Base-by-base conservation (phyloP, 2,888 invertebrate genomes). In the Scrobipalpa atriplicella region DNA sequence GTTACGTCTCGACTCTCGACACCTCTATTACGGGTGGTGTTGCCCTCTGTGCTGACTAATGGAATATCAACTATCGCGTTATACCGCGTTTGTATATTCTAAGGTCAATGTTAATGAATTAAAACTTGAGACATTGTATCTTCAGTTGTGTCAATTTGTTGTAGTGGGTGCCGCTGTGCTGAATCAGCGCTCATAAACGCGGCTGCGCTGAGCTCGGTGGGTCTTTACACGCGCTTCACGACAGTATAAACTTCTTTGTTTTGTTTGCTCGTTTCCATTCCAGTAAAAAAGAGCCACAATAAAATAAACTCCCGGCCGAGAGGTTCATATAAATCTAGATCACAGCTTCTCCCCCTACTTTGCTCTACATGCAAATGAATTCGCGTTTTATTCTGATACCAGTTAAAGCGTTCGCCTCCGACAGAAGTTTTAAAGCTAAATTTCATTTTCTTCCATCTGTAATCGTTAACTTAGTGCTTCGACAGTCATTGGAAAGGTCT, bases 261-360 rank as follows among this genome's bases (percentile, higher is more conserved):
- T 54, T 18, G 54, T 21, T 54, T 21, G 11, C 19, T 18, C 21
- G 21, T 54, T 18, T 11, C 21, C 21, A 19, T 18, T 54, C 54
- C 21, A 21, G 21, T 10, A 54, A 54, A 54, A 29, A 54, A 54
- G 19, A 54, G 19, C 19, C 36, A 36, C 58, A 58, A 21, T 58
- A 58, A 58, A 58, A 58, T 29, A 29, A 58, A 18, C 58, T 21
- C 10, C 19, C 18, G 11, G 36, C 36, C 19, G n/a, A 36, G 29
- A 58, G 21, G 19, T 58, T 58, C 11, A 58, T 36, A 21, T 58
- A n/a, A 21, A 58, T 58, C 58, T 36, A 58, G 58, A 58, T 58
- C 36, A 11, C 18, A 58, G 58, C n/a, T 8, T 7, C 58, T 7
- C 16, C 54, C 21, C 21, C 19, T 19, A 18, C 19, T 18, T 11